Evolutionary conservation across 2,113 vertebrate genomes (phyloP).

Genomic region (Ranitomeya variabilis): DNA sequence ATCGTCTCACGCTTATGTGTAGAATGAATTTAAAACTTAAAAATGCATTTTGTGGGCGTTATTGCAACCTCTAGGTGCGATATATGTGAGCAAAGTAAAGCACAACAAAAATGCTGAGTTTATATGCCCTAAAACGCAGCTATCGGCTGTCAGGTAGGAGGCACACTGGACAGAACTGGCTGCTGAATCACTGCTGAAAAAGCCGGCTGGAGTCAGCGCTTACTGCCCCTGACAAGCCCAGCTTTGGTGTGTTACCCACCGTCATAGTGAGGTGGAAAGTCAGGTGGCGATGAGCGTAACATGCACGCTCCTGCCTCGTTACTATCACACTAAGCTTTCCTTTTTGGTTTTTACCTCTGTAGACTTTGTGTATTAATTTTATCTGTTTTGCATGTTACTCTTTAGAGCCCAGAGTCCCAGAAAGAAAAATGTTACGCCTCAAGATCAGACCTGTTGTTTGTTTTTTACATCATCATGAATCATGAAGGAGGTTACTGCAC

Average conservation of each 20-base stretch:
- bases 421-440: too few species aligned
- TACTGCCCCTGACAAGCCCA: constrained; percentile 27
- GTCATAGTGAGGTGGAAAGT: constrained; percentile 19
- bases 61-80: too few species aligned
- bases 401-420: too few species aligned
- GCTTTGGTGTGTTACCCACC: constrained; percentile 38
- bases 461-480: too few species aligned
- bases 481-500: too few species aligned
- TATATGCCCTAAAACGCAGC: neutral
- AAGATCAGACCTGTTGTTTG: too few species aligned
- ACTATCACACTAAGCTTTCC: neutral
- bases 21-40: too few species aligned
- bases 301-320: neutral
- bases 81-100: too few species aligned
- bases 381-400: too few species aligned
- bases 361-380: neutral
- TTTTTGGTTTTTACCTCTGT: neutral
- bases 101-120: neutral
- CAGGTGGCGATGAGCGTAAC: constrained; percentile 31
- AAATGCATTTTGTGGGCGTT: too few species aligned
- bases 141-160: neutral
- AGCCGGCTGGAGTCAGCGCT: neutral
- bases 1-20: too few species aligned
- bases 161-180: neutral
- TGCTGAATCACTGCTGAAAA: constrained; percentile 53